A percentile compares a stretch with the other conserved stretches of the same genome.
phyloP scores from a whole-genome alignment of 2,888 invertebrate species.

The Leistus spinibarbis region DNA sequence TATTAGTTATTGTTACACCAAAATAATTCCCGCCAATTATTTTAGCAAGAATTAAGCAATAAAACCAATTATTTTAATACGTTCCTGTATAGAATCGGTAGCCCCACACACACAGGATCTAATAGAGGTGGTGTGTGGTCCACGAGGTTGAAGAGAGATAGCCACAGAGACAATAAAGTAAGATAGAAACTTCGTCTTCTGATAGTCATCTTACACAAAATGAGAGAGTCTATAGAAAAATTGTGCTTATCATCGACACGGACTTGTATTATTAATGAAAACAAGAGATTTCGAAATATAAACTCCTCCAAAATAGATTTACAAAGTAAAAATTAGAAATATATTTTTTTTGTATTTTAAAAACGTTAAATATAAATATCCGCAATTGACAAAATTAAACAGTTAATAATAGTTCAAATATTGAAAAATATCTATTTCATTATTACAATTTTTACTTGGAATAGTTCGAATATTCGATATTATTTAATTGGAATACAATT shows the following conservation, averaged over 20 bases:
- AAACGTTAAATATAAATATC: no score
- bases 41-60: not conserved
- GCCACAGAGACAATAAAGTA: not conserved
- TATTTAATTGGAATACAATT: no score
- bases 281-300: not conserved
- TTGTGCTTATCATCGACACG: constrained; percentile 8
- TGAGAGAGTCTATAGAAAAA: not conserved
- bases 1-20: no score
- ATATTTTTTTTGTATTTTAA: not conserved
- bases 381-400: no score
- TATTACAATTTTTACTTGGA: no score
- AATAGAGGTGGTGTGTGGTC: constrained; percentile 31
- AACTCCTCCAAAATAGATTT: not conserved
- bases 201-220: not conserved
- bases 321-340: not conserved
- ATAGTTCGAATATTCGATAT: no score
- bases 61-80: not conserved
- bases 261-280: not conserved
- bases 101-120: constrained; percentile 25
- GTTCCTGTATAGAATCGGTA: constrained; percentile 23
- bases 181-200: constrained; percentile 1
- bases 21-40: not conserved
- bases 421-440: no score
- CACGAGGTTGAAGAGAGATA: constrained; percentile 6
- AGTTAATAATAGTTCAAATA: no score